Conservation (phyloP, 1,140 invertebrate genomes). For the Aethina tumida region DNA sequence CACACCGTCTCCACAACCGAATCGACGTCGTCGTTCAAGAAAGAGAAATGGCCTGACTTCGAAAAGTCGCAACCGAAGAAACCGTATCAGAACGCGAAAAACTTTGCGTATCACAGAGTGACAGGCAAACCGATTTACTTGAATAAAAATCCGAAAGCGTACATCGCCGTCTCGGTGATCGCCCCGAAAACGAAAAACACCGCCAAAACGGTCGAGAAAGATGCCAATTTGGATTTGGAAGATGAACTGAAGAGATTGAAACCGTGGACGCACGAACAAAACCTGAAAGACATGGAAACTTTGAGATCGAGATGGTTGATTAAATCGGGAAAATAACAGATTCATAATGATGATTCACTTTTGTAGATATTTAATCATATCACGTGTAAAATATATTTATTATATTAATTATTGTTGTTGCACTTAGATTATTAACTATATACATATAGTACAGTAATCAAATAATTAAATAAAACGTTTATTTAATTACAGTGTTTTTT, state of each 20-base stretch:
- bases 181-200: conserved; percentile 26
- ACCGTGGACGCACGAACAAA: conserved; percentile 25
- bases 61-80: conserved; percentile 9
- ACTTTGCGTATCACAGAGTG: conserved; percentile 32
- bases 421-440: no score
- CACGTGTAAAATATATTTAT: no score
- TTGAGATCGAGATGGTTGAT: no score
- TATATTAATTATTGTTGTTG: no score
- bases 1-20: neutral
- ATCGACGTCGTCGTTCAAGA: no score
- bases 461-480: no score
- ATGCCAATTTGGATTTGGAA: conserved; percentile 30
- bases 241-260: conserved; percentile 32
- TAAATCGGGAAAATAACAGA: no score
- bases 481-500: no score
- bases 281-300: conserved; percentile 16
- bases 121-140: conserved; percentile 30
- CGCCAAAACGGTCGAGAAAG: conserved; percentile 4
- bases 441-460: no score
- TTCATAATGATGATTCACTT: no score
- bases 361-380: no score
- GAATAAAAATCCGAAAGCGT: conserved; percentile 31
- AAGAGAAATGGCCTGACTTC: no score
- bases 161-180: conserved; percentile 34
- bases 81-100: conserved; percentile 24